These are phyloP conservation scores for Ichneumoninae sp. DNA, from an alignment of 2,888 invertebrate genomes.

Conservation along the genomic window DNA sequence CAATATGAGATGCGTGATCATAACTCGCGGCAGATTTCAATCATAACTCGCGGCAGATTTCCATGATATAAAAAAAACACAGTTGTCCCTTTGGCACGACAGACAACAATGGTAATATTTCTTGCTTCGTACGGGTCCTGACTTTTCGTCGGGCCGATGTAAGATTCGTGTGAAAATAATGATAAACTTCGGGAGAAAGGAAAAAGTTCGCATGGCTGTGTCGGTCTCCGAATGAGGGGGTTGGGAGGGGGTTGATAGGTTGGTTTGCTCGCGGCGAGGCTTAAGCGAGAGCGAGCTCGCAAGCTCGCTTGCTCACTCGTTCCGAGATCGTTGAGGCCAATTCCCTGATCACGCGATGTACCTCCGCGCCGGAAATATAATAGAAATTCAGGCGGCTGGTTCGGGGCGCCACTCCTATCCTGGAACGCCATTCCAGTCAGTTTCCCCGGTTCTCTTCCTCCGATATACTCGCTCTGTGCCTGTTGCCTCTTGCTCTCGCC, in stretches of 20 bases:
- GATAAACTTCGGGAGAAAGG: constrained; percentile 39
- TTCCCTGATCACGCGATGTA: constrained; percentile 79
- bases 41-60: too few species aligned
- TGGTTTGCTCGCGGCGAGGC: constrained; percentile 50
- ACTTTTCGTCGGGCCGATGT: constrained; percentile 22
- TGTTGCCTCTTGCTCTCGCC: constrained; percentile 51
- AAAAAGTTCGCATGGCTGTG: constrained; percentile 58
- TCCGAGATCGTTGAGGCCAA: constrained; percentile 72
- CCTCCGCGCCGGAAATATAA: constrained; percentile 77
- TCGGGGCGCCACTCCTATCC: constrained; percentile 60
- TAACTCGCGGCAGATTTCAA: too few species aligned
- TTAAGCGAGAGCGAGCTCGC: constrained; percentile 54
- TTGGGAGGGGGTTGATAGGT: constrained; percentile 33
- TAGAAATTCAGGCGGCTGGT: constrained; percentile 76
- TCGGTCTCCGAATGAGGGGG: constrained; percentile 27
- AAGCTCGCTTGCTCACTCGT: constrained; percentile 55
- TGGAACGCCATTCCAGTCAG: constrained; percentile 62
- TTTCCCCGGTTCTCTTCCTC: constrained; percentile 51
- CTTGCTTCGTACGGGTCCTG: background rate
- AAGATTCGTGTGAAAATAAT: constrained; percentile 49
- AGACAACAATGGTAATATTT: constrained; percentile 35
- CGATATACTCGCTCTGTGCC: constrained; percentile 45
- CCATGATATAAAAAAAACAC: too few species aligned
- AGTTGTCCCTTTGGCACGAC: background rate
- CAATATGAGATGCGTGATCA: constrained; percentile 8